phyloP scores from a whole-genome alignment of 1,140 invertebrate species.

The Brachystomella parvula region DNA sequence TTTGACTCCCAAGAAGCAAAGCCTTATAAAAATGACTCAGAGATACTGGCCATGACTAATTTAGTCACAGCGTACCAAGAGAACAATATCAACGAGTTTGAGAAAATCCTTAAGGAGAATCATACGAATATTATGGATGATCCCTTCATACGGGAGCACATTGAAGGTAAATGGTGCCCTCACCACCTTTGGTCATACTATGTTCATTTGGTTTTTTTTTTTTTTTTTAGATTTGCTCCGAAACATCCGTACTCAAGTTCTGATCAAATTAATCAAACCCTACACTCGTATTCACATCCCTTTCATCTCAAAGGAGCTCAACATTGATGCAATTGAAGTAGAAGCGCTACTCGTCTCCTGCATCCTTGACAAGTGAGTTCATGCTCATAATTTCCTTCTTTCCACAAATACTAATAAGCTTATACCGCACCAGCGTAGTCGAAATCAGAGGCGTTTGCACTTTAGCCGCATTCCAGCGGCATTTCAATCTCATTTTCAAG shows the following conservation, averaged over 20 bases:
- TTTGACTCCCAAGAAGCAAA: constrained; percentile 99
- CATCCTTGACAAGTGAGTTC: constrained; percentile 84
- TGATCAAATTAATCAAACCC: constrained; percentile 95
- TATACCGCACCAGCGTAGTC: too few relatives aligned
- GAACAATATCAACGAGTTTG: constrained; percentile 98
- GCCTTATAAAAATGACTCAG: constrained; percentile 98
- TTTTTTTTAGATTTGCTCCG: constrained; percentile 70
- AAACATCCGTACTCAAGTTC: constrained; percentile 95
- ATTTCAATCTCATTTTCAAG: too few relatives aligned
- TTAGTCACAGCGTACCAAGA: constrained; percentile 97
- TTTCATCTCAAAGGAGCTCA: constrained; percentile 94
- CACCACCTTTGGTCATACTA: constrained; percentile 8
- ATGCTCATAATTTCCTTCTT: not conserved
- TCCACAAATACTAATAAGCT: constrained; percentile 5
- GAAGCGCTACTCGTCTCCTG: constrained; percentile 96
- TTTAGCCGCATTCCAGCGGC: too few relatives aligned
- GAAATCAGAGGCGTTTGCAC: too few relatives aligned
- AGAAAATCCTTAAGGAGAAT: constrained; percentile 90
- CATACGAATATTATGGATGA: constrained; percentile 98
- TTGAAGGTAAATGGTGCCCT: constrained; percentile 60
- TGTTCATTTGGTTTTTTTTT: constrained; percentile 24
- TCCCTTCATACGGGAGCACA: constrained; percentile 97
- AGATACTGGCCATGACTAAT: constrained; percentile 99
- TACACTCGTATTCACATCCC: constrained; percentile 97
- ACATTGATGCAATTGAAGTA: constrained; percentile 92